Evolutionary conservation across 2,888 invertebrate species (phyloP), one percentile per base, ranked within the genome.

Genomic region (Agrochola litura): DNA sequence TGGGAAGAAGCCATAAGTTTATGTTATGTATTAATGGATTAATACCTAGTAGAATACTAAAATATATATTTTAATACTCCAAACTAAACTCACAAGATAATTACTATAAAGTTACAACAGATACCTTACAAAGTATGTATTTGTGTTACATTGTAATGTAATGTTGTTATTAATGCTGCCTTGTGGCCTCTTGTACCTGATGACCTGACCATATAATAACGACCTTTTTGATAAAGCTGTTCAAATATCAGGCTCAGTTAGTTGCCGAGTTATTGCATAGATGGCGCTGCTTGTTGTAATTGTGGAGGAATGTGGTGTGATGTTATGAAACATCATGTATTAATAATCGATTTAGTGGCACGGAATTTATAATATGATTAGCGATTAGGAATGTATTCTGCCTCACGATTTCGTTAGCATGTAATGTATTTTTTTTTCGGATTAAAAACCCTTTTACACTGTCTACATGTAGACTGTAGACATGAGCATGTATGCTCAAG

Each of bases 141-240:
- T 49, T 56, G 0, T 58, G 25, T 75, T 54, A 70, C 41, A 81
- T 73, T 73, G 37, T 68, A 78, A 63, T 68, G n/a, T 61, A 73
- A 64, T 61, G 19, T 69, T 49, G 16, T 60, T 65, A 61, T 63
- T 61, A 52, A 41, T 37, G 16, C 10, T 68, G 63, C 37, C 22
- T 25, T 60, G 30, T 61, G 63, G 65, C 72, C 61, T 75, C 60
- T 58, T 79, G 52, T 66, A 76, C 85, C 64, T 82, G 73, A 80
- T 70, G 79, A 71, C 64, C 74, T 83, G 60, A 83, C 81, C 72
- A 61, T 64, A 70, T 19, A 10, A 19, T 19, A 19, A 80, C 85
- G 76, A 86, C 87, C 88, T 83, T 80, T 86, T 70, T 82, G 80
- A 86, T 87, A 87, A 84, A 78, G 63, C 81, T 83, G 60, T 76